A percentile compares a stretch with the other conserved stretches of the same genome.
Evolutionary conservation across 2,797 vertebrate genomes (phyloP).

Genomic region (Centroberyx gerrardi): DNA sequence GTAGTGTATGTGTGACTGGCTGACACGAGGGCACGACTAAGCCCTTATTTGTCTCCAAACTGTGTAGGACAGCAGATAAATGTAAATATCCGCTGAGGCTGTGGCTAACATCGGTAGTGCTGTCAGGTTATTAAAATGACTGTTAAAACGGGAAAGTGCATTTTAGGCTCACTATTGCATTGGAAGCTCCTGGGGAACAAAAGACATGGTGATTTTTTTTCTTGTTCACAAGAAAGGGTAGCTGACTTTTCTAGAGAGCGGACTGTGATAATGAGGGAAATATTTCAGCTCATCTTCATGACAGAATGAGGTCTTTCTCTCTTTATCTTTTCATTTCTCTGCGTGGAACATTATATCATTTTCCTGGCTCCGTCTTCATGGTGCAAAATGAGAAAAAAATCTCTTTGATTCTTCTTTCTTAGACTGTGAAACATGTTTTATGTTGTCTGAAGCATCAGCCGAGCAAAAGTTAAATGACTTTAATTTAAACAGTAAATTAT

Average conservation of each 20-base stretch:
- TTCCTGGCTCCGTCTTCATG: neutral
- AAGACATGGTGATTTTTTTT: neutral
- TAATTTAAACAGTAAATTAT: neutral
- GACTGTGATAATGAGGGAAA: neutral
- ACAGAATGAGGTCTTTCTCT: constrained; percentile 5
- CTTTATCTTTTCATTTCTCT: neutral
- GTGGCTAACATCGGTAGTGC: constrained; percentile 15
- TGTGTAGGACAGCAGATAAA: constrained; percentile 25
- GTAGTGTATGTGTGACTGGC: constrained; percentile 13
- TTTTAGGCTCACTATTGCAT: neutral
- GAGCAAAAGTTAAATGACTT: neutral
- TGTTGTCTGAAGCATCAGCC: neutral
- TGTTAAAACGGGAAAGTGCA: neutral
- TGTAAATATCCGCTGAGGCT: constrained; percentile 14
- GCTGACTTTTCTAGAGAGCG: neutral
- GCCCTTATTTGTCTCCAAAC: constrained; percentile 22
- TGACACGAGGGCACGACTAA: constrained; percentile 5
- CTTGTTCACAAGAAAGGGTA: neutral
- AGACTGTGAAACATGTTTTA: neutral
- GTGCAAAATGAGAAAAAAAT: neutral
- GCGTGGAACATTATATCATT: neutral
- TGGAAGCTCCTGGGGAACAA: neutral
- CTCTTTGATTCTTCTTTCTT: neutral
- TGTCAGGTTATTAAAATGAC: constrained; percentile 6
- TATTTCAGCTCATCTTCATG: neutral